These are phyloP conservation scores for Caenorhabditis japonica DNA, from an alignment of 2,888 invertebrate species.

Conservation along the genomic window DNA sequence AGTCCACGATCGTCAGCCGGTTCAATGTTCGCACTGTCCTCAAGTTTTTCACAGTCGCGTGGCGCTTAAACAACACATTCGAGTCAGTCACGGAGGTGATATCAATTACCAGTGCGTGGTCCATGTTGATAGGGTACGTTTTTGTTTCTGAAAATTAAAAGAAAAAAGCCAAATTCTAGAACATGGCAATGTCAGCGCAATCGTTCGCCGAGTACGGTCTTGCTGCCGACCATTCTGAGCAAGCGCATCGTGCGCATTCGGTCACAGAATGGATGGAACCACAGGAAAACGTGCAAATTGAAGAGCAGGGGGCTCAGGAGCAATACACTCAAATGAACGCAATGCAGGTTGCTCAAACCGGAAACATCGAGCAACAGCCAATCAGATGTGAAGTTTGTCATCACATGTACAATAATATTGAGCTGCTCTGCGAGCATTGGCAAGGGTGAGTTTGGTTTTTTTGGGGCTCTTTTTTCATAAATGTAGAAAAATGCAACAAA, in stretches of 20 bases:
- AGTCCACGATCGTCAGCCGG: conserved; percentile 52
- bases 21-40: conserved; percentile 54
- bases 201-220: conserved; percentile 52
- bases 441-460: conserved; percentile 22
- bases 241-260: conserved; percentile 39
- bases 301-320: too few relatives aligned
- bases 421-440: conserved; percentile 56
- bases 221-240: conserved; percentile 16
- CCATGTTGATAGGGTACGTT: conserved; percentile 32
- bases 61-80: conserved; percentile 44
- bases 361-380: conserved; percentile 7
- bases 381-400: conserved; percentile 57
- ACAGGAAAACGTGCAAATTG: too few relatives aligned
- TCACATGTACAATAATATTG: conserved; percentile 53
- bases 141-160: not conserved
- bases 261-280: conserved; percentile 47
- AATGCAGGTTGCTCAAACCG: too few relatives aligned
- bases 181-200: conserved; percentile 46
- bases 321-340: too few relatives aligned
- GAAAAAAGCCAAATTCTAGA: conserved; percentile 11
- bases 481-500: not conserved
- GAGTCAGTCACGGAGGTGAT: conserved; percentile 33
- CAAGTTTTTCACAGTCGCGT: conserved; percentile 41
- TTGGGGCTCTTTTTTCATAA: not conserved
- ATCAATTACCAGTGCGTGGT: conserved; percentile 40